A percentile compares a stretch with the other conserved stretches of the same genome.
Conservation (phyloP, 2,888 invertebrate species). For the Apamea monoglypha region DNA sequence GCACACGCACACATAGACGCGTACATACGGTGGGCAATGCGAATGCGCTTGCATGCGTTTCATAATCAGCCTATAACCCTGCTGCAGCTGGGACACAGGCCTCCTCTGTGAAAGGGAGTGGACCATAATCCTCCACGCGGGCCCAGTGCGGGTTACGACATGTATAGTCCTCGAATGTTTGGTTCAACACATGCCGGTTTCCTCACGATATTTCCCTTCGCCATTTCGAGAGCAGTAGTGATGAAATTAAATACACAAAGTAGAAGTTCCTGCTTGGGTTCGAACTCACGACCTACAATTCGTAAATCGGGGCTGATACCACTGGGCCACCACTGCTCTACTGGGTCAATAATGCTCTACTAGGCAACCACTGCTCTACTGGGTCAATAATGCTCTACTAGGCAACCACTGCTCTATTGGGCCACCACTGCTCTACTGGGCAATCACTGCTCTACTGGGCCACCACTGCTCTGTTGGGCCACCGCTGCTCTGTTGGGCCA, state of each 20-base stretch:
- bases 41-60: background rate
- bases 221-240: background rate
- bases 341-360: no score
- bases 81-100: background rate
- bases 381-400: no score
- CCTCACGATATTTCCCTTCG: background rate
- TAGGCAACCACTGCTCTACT: no score
- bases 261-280: background rate
- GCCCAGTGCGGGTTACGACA: background rate
- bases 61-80: background rate
- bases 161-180: background rate
- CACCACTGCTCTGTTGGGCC: no score
- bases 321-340: background rate
- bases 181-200: background rate
- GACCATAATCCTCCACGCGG: background rate
- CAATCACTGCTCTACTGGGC: no score
- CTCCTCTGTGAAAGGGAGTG: background rate
- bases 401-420: no score
- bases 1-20: background rate
- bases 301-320: background rate
- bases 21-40: background rate
- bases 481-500: no score
- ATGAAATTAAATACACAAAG: background rate
- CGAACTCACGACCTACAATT: background rate
- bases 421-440: no score